Evolutionary conservation across 1,140 invertebrate species (phyloP).

Genomic region (Chironomus striatipennis): DNA sequence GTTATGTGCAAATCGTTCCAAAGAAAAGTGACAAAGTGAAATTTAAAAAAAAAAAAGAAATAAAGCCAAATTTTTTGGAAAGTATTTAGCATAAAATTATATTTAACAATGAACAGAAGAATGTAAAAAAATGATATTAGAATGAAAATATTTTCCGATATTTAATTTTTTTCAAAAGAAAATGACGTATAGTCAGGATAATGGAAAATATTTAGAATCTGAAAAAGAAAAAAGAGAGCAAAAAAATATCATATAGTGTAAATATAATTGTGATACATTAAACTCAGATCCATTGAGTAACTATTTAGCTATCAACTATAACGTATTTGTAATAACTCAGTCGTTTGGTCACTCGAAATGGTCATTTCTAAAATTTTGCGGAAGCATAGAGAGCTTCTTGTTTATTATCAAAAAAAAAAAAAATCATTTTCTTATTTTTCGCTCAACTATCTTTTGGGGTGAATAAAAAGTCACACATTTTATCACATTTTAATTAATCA

Average conservation of each 20-base stretch:
- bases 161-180: not conserved
- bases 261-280: constrained; percentile 24
- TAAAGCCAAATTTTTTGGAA: constrained; percentile 19
- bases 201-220: not conserved
- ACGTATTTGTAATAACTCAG: not conserved
- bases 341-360: not conserved
- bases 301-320: too few species aligned
- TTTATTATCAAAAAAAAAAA: not conserved
- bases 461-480: not conserved
- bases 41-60: not conserved
- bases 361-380: too few species aligned
- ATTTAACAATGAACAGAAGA: not conserved
- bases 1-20: too few species aligned
- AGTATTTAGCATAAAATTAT: constrained; percentile 21
- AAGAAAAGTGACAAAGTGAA: too few species aligned
- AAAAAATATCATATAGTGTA: not conserved
- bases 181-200: not conserved
- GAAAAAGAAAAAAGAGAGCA: not conserved
- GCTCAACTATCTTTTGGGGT: not conserved
- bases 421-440: not conserved
- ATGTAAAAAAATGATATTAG: not conserved
- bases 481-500: constrained; percentile 23
- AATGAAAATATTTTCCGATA: not conserved
- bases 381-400: too few species aligned
- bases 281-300: not conserved